phyloP scores from a whole-genome alignment of 1,140 invertebrate species.

The Euwallacea fornicatus region DNA sequence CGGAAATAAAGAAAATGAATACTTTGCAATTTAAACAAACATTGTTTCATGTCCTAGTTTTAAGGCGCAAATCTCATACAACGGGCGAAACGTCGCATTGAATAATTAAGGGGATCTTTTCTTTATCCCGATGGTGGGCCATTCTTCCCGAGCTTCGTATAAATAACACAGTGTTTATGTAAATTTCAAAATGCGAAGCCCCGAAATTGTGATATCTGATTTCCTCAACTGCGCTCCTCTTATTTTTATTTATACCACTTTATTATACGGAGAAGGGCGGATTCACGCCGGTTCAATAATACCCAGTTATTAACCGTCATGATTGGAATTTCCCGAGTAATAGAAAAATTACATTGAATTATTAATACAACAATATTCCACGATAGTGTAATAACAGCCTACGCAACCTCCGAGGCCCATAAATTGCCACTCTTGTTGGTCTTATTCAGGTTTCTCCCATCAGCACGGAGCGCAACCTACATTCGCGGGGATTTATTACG shows the following conservation, averaged over 20 bases:
- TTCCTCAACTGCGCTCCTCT: background rate
- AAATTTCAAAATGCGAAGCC: background rate
- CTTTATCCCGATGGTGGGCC: constrained; percentile 3
- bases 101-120: constrained; percentile 10
- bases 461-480: background rate
- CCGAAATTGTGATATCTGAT: background rate
- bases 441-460: constrained; percentile 3
- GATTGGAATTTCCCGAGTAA: constrained; percentile 3
- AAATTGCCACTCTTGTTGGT: constrained; percentile 9
- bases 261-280: background rate
- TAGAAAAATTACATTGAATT: constrained; percentile 13
- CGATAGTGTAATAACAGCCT: constrained; percentile 15
- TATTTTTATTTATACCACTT: background rate
- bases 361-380: constrained; percentile 10
- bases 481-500: background rate
- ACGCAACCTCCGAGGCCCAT: constrained; percentile 4
- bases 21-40: constrained; percentile 12
- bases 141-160: constrained; percentile 4
- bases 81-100: constrained; percentile 5
- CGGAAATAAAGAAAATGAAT: constrained; percentile 1
- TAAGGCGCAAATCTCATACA: constrained; percentile 13
- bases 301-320: background rate
- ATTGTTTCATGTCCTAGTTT: background rate
- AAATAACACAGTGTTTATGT: constrained; percentile 10
- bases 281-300: constrained; percentile 3